phyloP scores from a whole-genome alignment of 2,888 invertebrate genomes.

The Seladonia tumulorum region DNA sequence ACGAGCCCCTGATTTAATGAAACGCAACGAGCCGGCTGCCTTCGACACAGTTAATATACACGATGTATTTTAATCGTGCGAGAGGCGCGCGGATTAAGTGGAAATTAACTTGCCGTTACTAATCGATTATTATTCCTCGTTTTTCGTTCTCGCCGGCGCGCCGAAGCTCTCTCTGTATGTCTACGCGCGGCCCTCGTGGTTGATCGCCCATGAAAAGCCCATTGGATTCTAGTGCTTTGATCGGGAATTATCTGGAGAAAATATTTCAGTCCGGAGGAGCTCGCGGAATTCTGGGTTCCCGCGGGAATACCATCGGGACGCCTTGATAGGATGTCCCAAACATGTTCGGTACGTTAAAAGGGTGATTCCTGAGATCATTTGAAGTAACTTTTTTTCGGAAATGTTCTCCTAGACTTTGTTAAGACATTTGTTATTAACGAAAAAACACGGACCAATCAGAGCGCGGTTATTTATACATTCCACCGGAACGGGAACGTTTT shows the following conservation, averaged over 20 bases:
- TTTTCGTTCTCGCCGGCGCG: background rate
- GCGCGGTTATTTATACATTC: background rate
- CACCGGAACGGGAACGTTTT: background rate
- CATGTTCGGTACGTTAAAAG: too few relatives aligned
- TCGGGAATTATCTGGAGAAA: background rate
- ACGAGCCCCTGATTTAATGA: slow-evolving; percentile 5
- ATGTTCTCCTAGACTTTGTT: too few relatives aligned
- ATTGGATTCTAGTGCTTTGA: background rate
- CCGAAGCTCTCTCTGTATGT: background rate
- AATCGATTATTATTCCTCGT: slow-evolving; percentile 1
- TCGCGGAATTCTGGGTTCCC: background rate
- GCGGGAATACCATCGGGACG: background rate
- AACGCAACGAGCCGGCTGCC: background rate
- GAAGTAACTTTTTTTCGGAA: too few relatives aligned
- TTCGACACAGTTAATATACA: background rate
- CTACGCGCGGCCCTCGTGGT: background rate
- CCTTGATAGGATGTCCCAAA: background rate
- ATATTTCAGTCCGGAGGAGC: background rate
- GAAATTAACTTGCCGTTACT: slow-evolving; percentile 10
- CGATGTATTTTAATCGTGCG: background rate
- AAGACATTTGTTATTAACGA: too few relatives aligned
- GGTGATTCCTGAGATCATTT: too few relatives aligned
- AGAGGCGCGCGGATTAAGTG: background rate
- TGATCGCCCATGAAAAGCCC: background rate
- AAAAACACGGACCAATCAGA: too few relatives aligned